Evolutionary conservation across 2,113 vertebrate genomes (phyloP), one percentile per base, ranked within the genome.

Genomic region (Candoia aspera): DNA sequence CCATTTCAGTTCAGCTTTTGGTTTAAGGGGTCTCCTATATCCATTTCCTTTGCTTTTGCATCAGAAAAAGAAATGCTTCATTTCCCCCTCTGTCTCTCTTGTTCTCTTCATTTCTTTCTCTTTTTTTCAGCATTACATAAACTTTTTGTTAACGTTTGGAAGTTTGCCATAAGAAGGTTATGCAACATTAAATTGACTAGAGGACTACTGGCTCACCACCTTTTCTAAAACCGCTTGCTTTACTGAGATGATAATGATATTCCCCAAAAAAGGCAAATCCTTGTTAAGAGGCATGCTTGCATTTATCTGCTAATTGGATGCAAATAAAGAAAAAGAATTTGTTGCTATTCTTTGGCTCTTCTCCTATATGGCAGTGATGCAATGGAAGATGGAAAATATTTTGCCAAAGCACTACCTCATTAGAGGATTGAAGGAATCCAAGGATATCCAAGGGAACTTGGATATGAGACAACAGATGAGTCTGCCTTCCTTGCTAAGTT

Each of bases 121-220:
- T 2, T 26, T 59, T 60, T 6, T 4, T 19, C 73, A 37, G 26
- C 58, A 84, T 92, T 92, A 89, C n/a, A 92, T 89, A 92, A 89
- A 92, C 73, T 55, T 89, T 85, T 92, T 84, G 79, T 85, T 89
- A 84, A 89, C 37, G 21, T 84, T 64, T 89, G 91, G 87, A 89
- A 62, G 29, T 13, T 84, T 89, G 91, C 91, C 91, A 84, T 62
- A 15, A 3, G 29, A 54, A 60, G 49, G 58, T 92, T 92, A 92
- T 89, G 87, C 87, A 92, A 89, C 57, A 42, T 60, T 24, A 53
- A 92, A 54, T 89, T 92, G 87, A 42, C 87, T 54, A 37, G 60
- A 62, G 73, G 42, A 79, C 46, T 62, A 37, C 55, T 84, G n/a
- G 57, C 91, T 88, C 19, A 17, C 55, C 1, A 5, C 29, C 68